These are phyloP conservation scores for Amblyteles armatorius DNA, from an alignment of 2,888 invertebrate genomes.

Conservation along the genomic window DNA sequence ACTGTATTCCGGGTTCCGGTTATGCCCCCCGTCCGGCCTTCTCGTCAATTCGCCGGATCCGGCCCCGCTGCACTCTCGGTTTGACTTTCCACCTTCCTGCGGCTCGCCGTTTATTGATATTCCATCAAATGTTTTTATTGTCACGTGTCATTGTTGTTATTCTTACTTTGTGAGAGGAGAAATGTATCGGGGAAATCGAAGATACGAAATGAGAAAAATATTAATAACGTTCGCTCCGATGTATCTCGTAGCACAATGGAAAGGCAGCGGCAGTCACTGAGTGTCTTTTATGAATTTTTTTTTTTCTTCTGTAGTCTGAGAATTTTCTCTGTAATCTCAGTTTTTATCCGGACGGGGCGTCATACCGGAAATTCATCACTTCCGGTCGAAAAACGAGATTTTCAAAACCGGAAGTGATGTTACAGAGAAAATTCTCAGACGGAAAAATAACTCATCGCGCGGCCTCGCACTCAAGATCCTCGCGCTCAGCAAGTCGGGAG, in stretches of 20 bases:
- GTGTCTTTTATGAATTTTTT: neutral
- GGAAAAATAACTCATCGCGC: conserved; percentile 38
- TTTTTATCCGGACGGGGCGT: too few species aligned
- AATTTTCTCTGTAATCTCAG: neutral
- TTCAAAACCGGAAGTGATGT: too few species aligned
- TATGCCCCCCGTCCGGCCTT: conserved; percentile 58
- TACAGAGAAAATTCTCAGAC: conserved; percentile 10
- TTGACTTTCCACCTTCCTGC: conserved; percentile 19
- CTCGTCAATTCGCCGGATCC: conserved; percentile 36
- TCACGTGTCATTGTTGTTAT: neutral
- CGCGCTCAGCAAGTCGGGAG: conserved; percentile 28
- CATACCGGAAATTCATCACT: too few species aligned
- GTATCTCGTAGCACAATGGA: neutral
- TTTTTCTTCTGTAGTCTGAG: too few species aligned
- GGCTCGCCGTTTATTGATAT: conserved; percentile 25
- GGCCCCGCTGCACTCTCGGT: conserved; percentile 17
- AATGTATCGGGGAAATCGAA: neutral
- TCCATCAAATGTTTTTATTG: conserved; percentile 36
- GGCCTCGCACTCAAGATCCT: conserved; percentile 5
- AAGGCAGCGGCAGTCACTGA: neutral
- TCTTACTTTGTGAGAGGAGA: neutral
- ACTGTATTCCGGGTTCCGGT: conserved; percentile 44
- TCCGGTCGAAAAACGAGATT: too few species aligned
- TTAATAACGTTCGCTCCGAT: conserved; percentile 35
- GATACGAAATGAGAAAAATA: neutral